Evolutionary conservation across 2,113 vertebrate species (phyloP).

Genomic region (Lagopus muta): DNA sequence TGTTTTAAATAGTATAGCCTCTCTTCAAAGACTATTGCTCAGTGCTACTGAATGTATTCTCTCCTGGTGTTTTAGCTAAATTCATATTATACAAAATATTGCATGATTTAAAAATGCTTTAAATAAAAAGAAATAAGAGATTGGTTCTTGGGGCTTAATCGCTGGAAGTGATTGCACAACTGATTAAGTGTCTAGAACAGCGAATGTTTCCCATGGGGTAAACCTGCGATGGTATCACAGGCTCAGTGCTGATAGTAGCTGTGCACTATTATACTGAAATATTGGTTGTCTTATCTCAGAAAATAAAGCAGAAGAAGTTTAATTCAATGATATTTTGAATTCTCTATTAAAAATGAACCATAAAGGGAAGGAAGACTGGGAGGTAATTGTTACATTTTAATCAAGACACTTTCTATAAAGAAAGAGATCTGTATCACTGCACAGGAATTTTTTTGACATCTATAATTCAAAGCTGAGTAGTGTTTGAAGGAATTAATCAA

Average conservation of each 20-base stretch:
- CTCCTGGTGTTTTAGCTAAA: background rate
- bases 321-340: conserved; percentile 12
- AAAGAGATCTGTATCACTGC: background rate
- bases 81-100: background rate
- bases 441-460: background rate
- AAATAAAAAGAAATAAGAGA: background rate
- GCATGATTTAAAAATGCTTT: background rate
- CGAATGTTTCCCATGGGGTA: background rate
- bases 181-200: background rate
- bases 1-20: background rate
- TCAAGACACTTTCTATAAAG: background rate
- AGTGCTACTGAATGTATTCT: background rate
- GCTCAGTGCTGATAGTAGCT: background rate
- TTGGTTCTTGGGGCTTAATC: background rate
- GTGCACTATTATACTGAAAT: background rate
- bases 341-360: background rate
- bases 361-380: background rate
- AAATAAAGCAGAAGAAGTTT: background rate
- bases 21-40: background rate
- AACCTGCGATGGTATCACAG: background rate
- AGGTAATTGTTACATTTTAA: conserved; percentile 3
- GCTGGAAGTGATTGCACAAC: background rate
- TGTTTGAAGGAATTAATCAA: background rate
- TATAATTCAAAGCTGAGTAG: conserved; percentile 31
- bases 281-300: conserved; percentile 30